A percentile compares a stretch with the other conserved stretches of the same genome.
These are phyloP conservation scores for Spodoptera picta DNA, from an alignment of 2,888 invertebrate genomes.

Conservation along the genomic window DNA sequence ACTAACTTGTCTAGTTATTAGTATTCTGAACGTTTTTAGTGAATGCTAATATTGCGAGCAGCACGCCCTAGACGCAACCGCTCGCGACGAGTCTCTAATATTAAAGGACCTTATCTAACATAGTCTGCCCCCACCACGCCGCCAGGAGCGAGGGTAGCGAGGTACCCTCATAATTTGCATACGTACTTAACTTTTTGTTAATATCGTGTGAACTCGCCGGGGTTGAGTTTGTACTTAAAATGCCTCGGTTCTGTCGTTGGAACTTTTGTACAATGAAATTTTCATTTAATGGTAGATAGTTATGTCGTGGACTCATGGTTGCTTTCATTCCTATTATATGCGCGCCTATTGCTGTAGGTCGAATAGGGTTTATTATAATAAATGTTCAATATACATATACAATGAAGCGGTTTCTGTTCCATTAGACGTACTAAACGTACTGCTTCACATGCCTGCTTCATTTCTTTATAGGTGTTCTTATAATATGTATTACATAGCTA, in stretches of 20 bases:
- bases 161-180: slow-evolving; percentile 27
- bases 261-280: neutral
- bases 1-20: slow-evolving; percentile 30
- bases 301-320: too few species aligned
- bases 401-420: too few species aligned
- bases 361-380: too few species aligned
- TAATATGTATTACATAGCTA: too few species aligned
- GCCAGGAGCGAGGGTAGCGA: slow-evolving; percentile 18
- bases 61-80: slow-evolving; percentile 48
- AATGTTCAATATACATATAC: too few species aligned
- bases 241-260: neutral
- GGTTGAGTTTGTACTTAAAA: slow-evolving; percentile 18
- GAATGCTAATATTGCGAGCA: slow-evolving; percentile 43
- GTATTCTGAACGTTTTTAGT: slow-evolving; percentile 45
- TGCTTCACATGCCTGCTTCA: too few species aligned
- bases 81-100: slow-evolving; percentile 43
- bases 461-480: too few species aligned
- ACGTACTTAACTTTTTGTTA: slow-evolving; percentile 25
- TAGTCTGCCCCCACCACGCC: slow-evolving; percentile 6
- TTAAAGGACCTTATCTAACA: slow-evolving; percentile 43
- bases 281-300: too few species aligned
- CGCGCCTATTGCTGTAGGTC: too few species aligned
- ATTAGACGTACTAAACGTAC: too few species aligned
- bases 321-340: too few species aligned
- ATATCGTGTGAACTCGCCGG: neutral